phyloP scores from a whole-genome alignment of 2,888 invertebrate genomes.

The Diploptera punctata region DNA sequence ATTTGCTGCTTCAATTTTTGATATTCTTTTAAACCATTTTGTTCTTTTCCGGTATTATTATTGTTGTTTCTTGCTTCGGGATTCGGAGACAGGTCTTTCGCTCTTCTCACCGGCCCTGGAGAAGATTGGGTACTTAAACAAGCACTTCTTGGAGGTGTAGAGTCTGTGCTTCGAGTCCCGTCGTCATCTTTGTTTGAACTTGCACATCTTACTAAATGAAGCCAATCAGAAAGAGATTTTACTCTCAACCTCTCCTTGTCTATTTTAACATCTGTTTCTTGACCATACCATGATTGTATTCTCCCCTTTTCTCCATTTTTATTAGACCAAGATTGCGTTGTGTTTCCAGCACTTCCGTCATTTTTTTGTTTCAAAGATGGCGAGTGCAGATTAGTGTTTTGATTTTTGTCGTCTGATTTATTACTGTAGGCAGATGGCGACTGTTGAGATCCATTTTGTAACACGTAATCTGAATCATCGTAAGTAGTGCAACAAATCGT shows the following conservation, averaged over 20 bases:
- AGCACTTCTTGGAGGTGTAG: slow-evolving; percentile 9
- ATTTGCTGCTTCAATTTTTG: neutral
- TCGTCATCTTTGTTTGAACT: neutral
- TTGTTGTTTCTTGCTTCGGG: too few relatives aligned
- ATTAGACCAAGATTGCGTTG: too few relatives aligned
- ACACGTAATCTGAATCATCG: neutral
- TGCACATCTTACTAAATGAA: slow-evolving; percentile 54
- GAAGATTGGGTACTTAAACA: slow-evolving; percentile 26
- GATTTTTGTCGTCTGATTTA: neutral
- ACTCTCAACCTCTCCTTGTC: slow-evolving; percentile 51
- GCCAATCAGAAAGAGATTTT: slow-evolving; percentile 59
- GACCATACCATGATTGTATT: neutral
- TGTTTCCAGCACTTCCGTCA: neutral
- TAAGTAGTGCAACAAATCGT: neutral
- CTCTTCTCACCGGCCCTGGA: neutral
- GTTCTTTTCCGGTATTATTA: neutral
- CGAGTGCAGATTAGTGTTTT: neutral
- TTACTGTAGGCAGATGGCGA: neutral
- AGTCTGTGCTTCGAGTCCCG: slow-evolving; percentile 10
- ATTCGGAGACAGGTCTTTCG: neutral
- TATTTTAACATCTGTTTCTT: neutral
- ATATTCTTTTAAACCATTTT: neutral
- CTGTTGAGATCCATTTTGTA: neutral
- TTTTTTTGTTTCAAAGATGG: neutral
- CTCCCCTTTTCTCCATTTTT: neutral